Evolutionary conservation across 1,140 invertebrate genomes (phyloP), one percentile per base, ranked within the genome.

Genomic region (Bombus breviceps): DNA sequence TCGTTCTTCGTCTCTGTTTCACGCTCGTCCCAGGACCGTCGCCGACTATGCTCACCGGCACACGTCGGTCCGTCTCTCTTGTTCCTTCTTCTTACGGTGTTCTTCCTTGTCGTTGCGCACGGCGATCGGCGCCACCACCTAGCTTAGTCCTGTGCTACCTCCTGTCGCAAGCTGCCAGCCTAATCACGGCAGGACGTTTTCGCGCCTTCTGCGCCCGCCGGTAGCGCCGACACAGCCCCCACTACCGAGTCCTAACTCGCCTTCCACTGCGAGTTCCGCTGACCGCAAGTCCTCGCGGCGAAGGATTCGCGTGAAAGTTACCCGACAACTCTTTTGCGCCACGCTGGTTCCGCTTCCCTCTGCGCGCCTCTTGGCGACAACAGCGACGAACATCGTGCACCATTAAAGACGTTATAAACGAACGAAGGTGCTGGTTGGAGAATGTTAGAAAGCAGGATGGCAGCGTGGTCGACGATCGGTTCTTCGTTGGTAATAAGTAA

Each of bases 101-200:
- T 86, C 73, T 57, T 72, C 79, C n/a, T 85, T 57, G 77, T 73
- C 37, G 71, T 59, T 47, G 69, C 80, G 62, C 71, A 57, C 47
- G 69, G 78, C 57, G 84, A 85, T 81, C 89, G 59, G 34, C 83
- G 78, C 72, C 89, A 79, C 87, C 83, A 71, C 77, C 88, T 88
- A 88, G 86, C 91, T 93, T 94, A 94, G 91, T 94, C 94, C 94
- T 94, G 94, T 93, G 94, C 94, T 91, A 95, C 93, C 94, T 93
- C 89, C 90, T 84, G 81, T 43, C 80, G 37, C 86, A 53, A 79
- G 74, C 90, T 95, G 89, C 81, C 90, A 88, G 89, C 94, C 94
- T 94, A 92, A 93, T 94, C 91, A 85, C 81, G 88, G 37, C 93
- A 95, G 94, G 94, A 95, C 89, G 91, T 91, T 92, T 91, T 92